A percentile compares a stretch with the other conserved stretches of the same genome.
phyloP scores from a whole-genome alignment of 1,140 invertebrate genomes.

The Hyles vespertilio region DNA sequence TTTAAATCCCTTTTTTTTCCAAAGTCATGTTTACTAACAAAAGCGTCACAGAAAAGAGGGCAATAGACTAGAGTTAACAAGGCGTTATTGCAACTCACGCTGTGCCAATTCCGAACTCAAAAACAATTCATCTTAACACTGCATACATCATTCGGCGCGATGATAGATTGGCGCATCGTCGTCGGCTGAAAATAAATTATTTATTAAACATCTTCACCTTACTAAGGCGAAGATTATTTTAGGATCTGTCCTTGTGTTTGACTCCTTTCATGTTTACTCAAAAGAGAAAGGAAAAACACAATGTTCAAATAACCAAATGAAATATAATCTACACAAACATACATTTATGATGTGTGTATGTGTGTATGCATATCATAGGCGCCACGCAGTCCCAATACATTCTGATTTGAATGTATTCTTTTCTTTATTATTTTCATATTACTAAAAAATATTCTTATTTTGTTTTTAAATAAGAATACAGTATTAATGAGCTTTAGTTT shows the following conservation, averaged over 20 bases:
- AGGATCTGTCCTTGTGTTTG: neutral
- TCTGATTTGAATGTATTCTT: too few species aligned
- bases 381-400: too few species aligned
- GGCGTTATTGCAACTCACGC: constrained; percentile 22
- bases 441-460: too few species aligned
- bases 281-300: neutral
- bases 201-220: neutral
- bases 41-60: constrained; percentile 2
- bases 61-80: constrained; percentile 14
- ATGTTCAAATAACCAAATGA: too few species aligned
- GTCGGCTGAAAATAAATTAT: neutral
- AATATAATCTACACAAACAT: too few species aligned
- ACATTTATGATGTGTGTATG: too few species aligned
- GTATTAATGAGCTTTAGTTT: too few species aligned
- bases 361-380: too few species aligned
- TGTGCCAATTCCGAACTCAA: constrained; percentile 31
- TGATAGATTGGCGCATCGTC: constrained; percentile 22
- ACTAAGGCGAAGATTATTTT: neutral
- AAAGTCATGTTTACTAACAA: constrained; percentile 7
- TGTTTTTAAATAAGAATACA: too few species aligned
- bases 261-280: neutral
- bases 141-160: constrained; percentile 11
- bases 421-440: too few species aligned
- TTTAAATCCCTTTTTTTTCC: too few species aligned
- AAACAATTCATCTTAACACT: constrained; percentile 11